These are phyloP conservation scores for Mesochorus sp. DNA, from an alignment of 2,888 invertebrate species.

Conservation along the genomic window DNA sequence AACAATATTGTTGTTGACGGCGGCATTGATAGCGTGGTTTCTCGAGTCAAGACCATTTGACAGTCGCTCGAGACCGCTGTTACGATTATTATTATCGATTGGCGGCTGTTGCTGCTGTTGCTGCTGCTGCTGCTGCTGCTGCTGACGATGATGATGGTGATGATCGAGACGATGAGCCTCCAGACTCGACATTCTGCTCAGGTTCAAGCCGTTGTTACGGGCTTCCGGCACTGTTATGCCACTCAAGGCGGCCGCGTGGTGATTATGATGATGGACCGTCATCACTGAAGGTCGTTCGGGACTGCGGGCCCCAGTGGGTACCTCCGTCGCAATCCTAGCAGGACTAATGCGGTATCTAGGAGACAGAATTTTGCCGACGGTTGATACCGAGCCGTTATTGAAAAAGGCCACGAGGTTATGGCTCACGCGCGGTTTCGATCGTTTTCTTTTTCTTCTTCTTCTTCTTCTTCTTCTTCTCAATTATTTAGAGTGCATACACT, in stretches of 20 bases:
- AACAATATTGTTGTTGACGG: slow-evolving; percentile 59
- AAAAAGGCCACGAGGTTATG: too few species aligned
- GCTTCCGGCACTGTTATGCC: slow-evolving; percentile 75
- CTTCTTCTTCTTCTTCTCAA: neutral
- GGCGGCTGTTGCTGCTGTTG: slow-evolving; percentile 66
- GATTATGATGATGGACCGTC: slow-evolving; percentile 81
- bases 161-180: slow-evolving; percentile 75
- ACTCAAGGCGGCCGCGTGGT: slow-evolving; percentile 80
- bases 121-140: slow-evolving; percentile 25
- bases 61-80: slow-evolving; percentile 70
- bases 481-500: neutral
- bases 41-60: slow-evolving; percentile 73
- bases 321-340: slow-evolving; percentile 79
- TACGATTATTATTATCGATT: slow-evolving; percentile 54
- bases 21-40: slow-evolving; percentile 57
- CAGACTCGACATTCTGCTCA: slow-evolving; percentile 77
- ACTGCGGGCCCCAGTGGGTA: slow-evolving; percentile 78
- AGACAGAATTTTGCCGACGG: slow-evolving; percentile 79
- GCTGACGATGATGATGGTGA: slow-evolving; percentile 60
- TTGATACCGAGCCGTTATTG: slow-evolving; percentile 53
- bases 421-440: neutral
- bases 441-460: neutral
- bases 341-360: slow-evolving; percentile 78
- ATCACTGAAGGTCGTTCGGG: slow-evolving; percentile 77
- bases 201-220: slow-evolving; percentile 77